Evolutionary conservation across 2,888 invertebrate species (phyloP).

Genomic region (Drosophila antonietae): DNA sequence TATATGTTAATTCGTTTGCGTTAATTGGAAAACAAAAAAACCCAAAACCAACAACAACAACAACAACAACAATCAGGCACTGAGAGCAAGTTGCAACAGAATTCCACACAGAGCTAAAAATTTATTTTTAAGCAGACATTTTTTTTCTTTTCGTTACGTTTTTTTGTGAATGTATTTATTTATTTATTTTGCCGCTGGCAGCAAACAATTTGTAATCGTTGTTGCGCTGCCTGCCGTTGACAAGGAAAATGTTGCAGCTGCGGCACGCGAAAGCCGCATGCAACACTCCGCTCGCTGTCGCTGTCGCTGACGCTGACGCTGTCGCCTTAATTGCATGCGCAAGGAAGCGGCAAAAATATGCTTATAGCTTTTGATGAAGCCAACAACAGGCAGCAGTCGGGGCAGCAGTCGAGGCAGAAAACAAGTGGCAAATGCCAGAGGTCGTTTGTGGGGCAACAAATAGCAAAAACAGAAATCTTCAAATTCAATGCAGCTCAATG

Average conservation of each 20-base stretch:
- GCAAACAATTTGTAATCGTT: slow-evolving; percentile 75
- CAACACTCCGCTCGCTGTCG: neutral
- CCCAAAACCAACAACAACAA: slow-evolving; percentile 2
- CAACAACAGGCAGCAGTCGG: slow-evolving; percentile 8
- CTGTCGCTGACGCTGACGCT: slow-evolving; percentile 13
- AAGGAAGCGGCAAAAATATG: slow-evolving; percentile 52
- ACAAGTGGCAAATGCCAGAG: slow-evolving; percentile 54
- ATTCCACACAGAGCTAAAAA: slow-evolving; percentile 50
- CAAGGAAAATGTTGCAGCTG: slow-evolving; percentile 78
- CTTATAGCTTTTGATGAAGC: slow-evolving; percentile 20
- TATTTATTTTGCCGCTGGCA: slow-evolving; percentile 46
- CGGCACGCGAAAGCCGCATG: slow-evolving; percentile 49
- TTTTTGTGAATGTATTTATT: slow-evolving; percentile 47
- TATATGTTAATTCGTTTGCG: slow-evolving; percentile 69
- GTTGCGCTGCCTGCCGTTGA: slow-evolving; percentile 51
- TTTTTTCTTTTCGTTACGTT: no score
- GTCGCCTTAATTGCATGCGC: slow-evolving; percentile 49
- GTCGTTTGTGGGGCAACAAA: slow-evolving; percentile 32
- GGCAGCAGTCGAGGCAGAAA: slow-evolving; percentile 1
- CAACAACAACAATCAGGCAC: slow-evolving; percentile 4
- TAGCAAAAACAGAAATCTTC: slow-evolving; percentile 24
- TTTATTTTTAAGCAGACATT: slow-evolving; percentile 69
- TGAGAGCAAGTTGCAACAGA: slow-evolving; percentile 24
- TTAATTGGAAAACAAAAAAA: slow-evolving; percentile 66
- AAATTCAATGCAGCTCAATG: slow-evolving; percentile 2